Evolutionary conservation across 1,140 invertebrate genomes (phyloP), one percentile per base, ranked within the genome.

Genomic region (Drosophila guanche): DNA sequence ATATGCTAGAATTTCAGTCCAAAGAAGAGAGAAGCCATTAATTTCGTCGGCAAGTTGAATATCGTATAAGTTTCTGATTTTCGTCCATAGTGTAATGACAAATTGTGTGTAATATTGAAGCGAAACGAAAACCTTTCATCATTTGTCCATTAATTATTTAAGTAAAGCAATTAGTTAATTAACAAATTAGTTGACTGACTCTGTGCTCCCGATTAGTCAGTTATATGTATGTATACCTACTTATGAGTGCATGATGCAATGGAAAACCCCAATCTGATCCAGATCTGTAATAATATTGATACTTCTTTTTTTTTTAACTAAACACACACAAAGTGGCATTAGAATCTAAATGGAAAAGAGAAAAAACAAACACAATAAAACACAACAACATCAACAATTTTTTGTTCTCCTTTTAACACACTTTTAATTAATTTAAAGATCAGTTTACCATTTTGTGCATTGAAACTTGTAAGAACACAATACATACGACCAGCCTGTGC

Each of bases 151-250:
- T 79, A 79, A 84, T 66, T 70, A 53, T 58, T 71, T 83, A 83
- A 83, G 79, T 83, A 84, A 83, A 83, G 46, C 75, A 83, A 85
- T 85, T 84, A 84, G 79, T 85, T 85, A 85, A 84, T 84, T 85
- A 69, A 69, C 27, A 62, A 84, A 75, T 80, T 69, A 69, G 66
- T 68, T 69, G 66, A 23, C 52, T 23, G 29, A 43, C 40, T 27
- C 40, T 27, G 33, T 37, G 33, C 8, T 10, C 33, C 12, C 5
- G 5, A 43, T 41, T 6, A 27, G 53, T 27, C 23, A 23, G 53
- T 12, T 41, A 43, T 55, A 37, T 37, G 4, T 27, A 27, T 67
- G 53, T 45, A 66, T 41, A 63, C 60, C 55, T 23, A 42, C 22
- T 46, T 37, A 37, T 37, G 33, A 33, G 29, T 33, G 8, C 10